Evolutionary conservation across 2,888 invertebrate genomes (phyloP).

Genomic region (Parascotia fuliginaria): DNA sequence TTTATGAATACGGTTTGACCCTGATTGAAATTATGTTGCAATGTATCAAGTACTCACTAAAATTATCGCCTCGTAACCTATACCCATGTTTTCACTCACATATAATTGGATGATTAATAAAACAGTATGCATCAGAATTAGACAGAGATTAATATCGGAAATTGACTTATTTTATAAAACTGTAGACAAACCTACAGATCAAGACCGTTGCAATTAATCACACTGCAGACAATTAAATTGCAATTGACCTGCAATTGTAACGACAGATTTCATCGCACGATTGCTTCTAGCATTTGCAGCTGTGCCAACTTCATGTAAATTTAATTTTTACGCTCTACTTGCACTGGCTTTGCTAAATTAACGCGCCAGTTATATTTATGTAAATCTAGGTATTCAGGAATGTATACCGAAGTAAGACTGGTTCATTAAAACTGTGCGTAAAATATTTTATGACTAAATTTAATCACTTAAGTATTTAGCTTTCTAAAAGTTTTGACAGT

Average conservation of each 20-base stretch:
- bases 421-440: not conserved
- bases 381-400: not conserved
- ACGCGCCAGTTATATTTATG: not conserved
- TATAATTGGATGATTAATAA: too few species aligned
- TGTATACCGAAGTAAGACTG: not conserved
- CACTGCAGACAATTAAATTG: not conserved
- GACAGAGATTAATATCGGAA: too few species aligned
- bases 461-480: too few species aligned
- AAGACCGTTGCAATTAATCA: not conserved
- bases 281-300: constrained; percentile 11
- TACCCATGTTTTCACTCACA: too few species aligned
- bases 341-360: constrained; percentile 4
- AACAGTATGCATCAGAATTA: too few species aligned
- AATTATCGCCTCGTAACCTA: too few species aligned
- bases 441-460: not conserved
- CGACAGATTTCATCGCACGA: not conserved
- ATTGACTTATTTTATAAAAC: too few species aligned
- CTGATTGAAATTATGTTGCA: too few species aligned
- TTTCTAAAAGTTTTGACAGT: too few species aligned
- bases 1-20: too few species aligned
- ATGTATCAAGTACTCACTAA: too few species aligned
- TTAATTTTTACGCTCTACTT: not conserved
- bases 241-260: not conserved
- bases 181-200: not conserved
- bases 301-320: constrained; percentile 1